Evolutionary conservation across 2,888 invertebrate species (phyloP), one percentile per base, ranked within the genome.

Genomic region (Scaptomyza parva): DNA sequence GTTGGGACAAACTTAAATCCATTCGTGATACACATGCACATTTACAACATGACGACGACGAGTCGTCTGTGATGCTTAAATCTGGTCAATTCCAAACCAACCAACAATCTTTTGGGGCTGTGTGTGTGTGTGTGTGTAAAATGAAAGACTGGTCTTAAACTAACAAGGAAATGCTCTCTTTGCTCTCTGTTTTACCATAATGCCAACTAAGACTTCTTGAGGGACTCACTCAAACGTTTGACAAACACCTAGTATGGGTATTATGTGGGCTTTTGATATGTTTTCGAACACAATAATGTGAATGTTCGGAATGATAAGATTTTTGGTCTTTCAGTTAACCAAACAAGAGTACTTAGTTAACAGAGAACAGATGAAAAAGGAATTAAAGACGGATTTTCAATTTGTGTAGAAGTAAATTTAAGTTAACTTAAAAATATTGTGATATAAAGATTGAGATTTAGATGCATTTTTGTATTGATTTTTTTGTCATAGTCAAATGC

Each of bases 1-100:
- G 55, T 54, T 76, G 52, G 40, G 70, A 59, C 62, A 45, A 17
- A 24, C 8, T 8, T 57, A 66, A 70, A 52, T 59, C 67, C 68
- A 12, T 17, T 44, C 28, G 22, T 22, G 8, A 37, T 37, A 18
- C 14, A 30, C 14, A 30, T 26, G 18, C 30, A 20, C 30, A n/a
- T 9, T 22, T 33, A n/a, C n/a, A 7, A 40, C 12, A 9, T 9
- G 18, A 28, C 9, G 22, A 22, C 22, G 5, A 5, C 2, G 22
- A n/a, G 28, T 37, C 11, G 37, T 24, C 18, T 40, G 30, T 24
- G 6, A 6, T 22, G 58, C 43, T 26, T 22, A 18, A 58, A 60
- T 35, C 18, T 9, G 20, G 39, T 40, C 47, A 33, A 17, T 26
- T 45, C 9, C 12, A 39, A 39, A 9, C 28, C 7, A 39, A 9